Evolutionary conservation across 2,113 vertebrate genomes (phyloP).

Genomic region (Nerophis lumbriciformis): DNA sequence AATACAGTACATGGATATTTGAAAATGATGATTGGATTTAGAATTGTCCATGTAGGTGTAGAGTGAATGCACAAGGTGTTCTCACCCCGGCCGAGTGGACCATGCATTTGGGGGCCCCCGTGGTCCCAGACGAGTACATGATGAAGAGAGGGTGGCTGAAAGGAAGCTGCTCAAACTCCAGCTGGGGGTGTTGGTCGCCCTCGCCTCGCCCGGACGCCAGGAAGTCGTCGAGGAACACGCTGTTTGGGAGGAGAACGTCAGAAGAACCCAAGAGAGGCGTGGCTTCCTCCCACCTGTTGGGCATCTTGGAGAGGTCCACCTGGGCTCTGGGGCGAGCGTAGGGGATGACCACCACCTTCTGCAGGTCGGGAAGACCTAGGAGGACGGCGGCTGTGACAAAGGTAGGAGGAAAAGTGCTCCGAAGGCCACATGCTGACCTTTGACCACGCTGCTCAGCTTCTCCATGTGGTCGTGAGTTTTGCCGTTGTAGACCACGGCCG

Average conservation of each 20-base stretch:
- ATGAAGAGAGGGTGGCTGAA: conserved; percentile 93
- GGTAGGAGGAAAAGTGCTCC: too few relatives aligned
- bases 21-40: too few relatives aligned
- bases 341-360: conserved; percentile 87
- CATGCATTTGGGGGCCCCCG: conserved; percentile 95
- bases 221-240: conserved; percentile 89
- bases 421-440: conserved; percentile 64
- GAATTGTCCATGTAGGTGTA: too few relatives aligned
- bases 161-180: conserved; percentile 96
- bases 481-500: conserved; percentile 90
- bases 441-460: conserved; percentile 86
- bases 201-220: conserved; percentile 73
- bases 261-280: neutral
- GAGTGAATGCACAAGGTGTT: neutral
- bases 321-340: conserved; percentile 78
- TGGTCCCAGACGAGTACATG: conserved; percentile 96
- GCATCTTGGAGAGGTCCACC: conserved; percentile 86
- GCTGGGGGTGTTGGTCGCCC: conserved; percentile 83
- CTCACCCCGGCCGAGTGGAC: conserved; percentile 95
- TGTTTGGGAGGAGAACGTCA: conserved; percentile 33
- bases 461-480: conserved; percentile 88
- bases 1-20: too few relatives aligned
- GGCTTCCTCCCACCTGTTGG: conserved; percentile 70
- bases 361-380: conserved; percentile 85
- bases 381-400: neutral